Evolutionary conservation across 64 coral and sea anemone species (phyloP).

Genomic region (Pocillopora damicornis): DNA sequence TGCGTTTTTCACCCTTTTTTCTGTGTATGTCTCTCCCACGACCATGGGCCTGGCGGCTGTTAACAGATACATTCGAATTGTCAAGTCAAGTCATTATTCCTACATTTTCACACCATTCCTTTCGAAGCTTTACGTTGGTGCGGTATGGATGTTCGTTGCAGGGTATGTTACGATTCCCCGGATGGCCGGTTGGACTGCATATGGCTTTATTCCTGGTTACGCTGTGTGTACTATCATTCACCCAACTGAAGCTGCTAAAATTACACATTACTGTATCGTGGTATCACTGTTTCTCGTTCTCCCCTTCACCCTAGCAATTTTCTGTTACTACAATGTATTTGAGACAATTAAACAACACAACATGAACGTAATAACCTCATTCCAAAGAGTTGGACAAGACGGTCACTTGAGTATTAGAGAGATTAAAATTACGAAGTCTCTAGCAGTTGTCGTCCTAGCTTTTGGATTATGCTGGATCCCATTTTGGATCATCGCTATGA

Average conservation of each 20-base stretch:
- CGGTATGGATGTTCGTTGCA: not conserved
- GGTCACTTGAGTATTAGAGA: not conserved
- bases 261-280: not conserved
- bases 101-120: not conserved
- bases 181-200: not conserved
- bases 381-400: not conserved
- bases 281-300: not conserved
- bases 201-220: constrained; percentile 11
- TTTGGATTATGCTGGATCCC: not conserved
- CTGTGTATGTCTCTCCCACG: constrained; percentile 4
- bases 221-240: constrained; percentile 10
- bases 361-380: not conserved
- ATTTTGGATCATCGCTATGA: not conserved
- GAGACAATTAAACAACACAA: not conserved
- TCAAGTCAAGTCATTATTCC: not conserved
- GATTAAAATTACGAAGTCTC: not conserved
- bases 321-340: constrained; percentile 15
- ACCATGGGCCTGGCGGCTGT: not conserved
- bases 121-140: not conserved
- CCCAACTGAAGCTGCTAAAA: not conserved
- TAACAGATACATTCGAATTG: constrained; percentile 23
- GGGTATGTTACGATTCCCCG: constrained; percentile 10
- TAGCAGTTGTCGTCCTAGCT: not conserved
- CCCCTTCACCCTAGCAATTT: not conserved
- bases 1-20: not conserved